A percentile compares a stretch with the other conserved stretches of the same genome.
phyloP scores from a whole-genome alignment of 2,113 vertebrate genomes.

The Acanthochromis polyacanthus region DNA sequence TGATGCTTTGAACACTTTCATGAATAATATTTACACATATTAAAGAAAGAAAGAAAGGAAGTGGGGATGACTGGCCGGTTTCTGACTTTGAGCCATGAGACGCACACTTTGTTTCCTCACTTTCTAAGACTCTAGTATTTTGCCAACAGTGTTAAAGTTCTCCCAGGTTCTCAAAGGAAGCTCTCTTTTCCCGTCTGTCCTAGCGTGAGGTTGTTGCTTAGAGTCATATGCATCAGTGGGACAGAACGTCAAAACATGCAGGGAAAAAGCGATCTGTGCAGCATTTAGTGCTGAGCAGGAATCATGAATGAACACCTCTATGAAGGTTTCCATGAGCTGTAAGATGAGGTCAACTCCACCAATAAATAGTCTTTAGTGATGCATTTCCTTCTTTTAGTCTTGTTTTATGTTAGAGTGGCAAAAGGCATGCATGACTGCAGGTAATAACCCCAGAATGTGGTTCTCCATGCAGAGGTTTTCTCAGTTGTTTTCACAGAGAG shows the following conservation, averaged over 20 bases:
- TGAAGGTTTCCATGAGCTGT: slow-evolving; percentile 14
- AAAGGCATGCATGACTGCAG: neutral
- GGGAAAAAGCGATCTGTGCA: slow-evolving; percentile 46
- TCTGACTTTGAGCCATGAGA: slow-evolving; percentile 25
- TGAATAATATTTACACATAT: slow-evolving; percentile 70
- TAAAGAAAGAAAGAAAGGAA: slow-evolving; percentile 28
- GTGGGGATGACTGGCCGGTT: slow-evolving; percentile 10
- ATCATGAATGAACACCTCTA: slow-evolving; percentile 42
- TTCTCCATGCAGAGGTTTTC: neutral
- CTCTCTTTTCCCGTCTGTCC: slow-evolving; percentile 17
- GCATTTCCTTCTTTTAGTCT: neutral
- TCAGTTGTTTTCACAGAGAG: slow-evolving; percentile 11
- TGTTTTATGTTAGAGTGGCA: neutral
- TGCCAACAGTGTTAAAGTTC: slow-evolving; percentile 40
- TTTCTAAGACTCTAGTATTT: slow-evolving; percentile 24
- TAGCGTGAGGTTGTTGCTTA: slow-evolving; percentile 40
- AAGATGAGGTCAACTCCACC: neutral
- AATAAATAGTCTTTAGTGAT: neutral
- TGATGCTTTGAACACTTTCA: slow-evolving; percentile 56
- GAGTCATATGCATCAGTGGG: slow-evolving; percentile 32
- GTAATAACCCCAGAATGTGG: neutral
- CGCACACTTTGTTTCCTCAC: slow-evolving; percentile 27
- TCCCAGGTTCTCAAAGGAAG: slow-evolving; percentile 45
- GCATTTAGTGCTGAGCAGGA: slow-evolving; percentile 19
- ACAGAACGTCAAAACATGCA: slow-evolving; percentile 45